phyloP scores from a whole-genome alignment of 2,113 vertebrate genomes.

The Xerus inauris region DNA sequence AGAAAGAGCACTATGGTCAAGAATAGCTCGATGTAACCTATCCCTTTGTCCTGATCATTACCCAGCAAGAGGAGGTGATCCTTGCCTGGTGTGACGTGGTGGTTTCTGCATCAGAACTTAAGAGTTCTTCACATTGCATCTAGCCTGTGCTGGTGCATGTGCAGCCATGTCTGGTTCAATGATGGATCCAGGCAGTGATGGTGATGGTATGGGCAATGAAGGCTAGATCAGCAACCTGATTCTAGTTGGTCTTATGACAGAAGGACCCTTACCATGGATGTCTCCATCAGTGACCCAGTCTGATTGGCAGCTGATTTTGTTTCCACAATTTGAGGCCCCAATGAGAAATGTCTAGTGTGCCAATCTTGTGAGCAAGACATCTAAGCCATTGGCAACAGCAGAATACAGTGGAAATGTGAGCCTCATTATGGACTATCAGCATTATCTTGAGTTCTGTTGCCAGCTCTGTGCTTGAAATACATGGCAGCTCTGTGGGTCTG shows the following conservation, averaged over 20 bases:
- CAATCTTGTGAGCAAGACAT: background rate
- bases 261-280: background rate
- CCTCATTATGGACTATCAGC: background rate
- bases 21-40: background rate
- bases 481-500: background rate
- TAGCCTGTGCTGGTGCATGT: background rate
- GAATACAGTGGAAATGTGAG: background rate
- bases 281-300: background rate
- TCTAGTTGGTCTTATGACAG: background rate
- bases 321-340: background rate
- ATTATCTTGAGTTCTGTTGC: background rate
- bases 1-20: background rate
- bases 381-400: background rate
- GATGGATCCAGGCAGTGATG: background rate
- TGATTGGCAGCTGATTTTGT: background rate
- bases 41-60: background rate
- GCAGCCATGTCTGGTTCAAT: background rate
- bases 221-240: background rate
- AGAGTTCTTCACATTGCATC: background rate
- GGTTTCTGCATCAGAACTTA: background rate
- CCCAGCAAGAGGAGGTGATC: background rate
- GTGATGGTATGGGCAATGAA: background rate
- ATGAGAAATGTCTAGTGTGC: background rate
- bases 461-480: background rate
- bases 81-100: background rate